phyloP scores from a whole-genome alignment of 1,140 invertebrate genomes.

The Saxidomus purpurata region DNA sequence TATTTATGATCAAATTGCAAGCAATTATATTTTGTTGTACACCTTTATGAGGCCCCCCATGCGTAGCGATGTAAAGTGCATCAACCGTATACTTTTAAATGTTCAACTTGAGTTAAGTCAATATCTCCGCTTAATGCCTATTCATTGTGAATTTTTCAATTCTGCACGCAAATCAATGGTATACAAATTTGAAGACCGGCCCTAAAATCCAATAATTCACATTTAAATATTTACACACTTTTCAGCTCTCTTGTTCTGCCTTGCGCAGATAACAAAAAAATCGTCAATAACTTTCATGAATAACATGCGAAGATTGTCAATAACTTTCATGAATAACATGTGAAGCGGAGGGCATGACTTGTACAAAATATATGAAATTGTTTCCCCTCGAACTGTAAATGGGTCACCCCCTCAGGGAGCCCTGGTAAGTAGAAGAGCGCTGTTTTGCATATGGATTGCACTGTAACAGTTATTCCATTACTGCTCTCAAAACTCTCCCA shows the following conservation, averaged over 20 bases:
- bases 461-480: not conserved
- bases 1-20: constrained; percentile 39
- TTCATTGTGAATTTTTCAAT: constrained; percentile 5
- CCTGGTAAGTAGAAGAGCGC: not conserved
- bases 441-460: constrained; percentile 17
- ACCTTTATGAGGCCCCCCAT: constrained; percentile 7
- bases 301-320: not conserved
- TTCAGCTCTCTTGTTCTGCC: not conserved
- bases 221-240: constrained; percentile 42
- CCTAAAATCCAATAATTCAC: constrained; percentile 26
- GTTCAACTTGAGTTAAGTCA: constrained; percentile 31
- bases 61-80: not conserved
- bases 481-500: too few relatives aligned
- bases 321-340: not conserved
- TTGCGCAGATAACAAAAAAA: constrained; percentile 2
- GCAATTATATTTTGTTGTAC: constrained; percentile 29
- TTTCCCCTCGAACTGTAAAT: not conserved
- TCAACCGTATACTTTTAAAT: constrained; percentile 23
- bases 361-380: not conserved
- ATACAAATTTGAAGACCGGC: constrained; percentile 13
- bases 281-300: not conserved
- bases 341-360: not conserved
- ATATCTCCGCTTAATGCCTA: not conserved
- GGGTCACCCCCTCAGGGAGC: constrained; percentile 3
- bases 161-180: constrained; percentile 15